Percentiles rank a stretch among this genome's conserved stretches.
phyloP scores from a whole-genome alignment of 2,113 vertebrate species.

The Protobothrops mucrosquamatus region DNA sequence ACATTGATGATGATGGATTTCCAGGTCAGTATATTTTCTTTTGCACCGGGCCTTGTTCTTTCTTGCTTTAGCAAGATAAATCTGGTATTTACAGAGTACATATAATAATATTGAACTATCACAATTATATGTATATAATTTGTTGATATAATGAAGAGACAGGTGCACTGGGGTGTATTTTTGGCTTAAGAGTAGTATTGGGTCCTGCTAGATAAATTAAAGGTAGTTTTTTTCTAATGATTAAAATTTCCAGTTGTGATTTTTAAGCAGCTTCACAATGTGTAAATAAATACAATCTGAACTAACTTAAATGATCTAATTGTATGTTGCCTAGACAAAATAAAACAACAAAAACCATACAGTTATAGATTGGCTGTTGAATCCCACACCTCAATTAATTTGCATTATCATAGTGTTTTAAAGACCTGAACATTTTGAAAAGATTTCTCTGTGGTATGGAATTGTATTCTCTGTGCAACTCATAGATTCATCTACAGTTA shows the following conservation, averaged over 20 bases:
- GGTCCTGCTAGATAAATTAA: not conserved
- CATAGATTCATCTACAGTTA: slow-evolving; percentile 10
- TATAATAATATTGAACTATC: not conserved
- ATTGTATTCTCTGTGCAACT: not conserved
- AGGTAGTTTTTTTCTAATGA: not conserved
- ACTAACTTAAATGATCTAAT: not conserved
- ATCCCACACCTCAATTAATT: not conserved
- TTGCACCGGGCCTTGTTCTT: not conserved
- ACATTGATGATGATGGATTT: slow-evolving; percentile 93
- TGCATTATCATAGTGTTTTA: not conserved
- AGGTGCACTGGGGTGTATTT: not conserved
- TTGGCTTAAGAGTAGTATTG: not conserved
- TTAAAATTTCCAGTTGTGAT: not conserved
- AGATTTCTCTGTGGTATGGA: not conserved
- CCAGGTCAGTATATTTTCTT: slow-evolving; percentile 75
- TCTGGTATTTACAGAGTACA: not conserved
- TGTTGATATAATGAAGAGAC: not conserved
- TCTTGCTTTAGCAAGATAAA: not conserved
- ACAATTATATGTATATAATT: not conserved
- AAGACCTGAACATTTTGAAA: slow-evolving; percentile 15
- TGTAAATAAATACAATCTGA: not conserved
- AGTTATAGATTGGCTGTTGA: not conserved
- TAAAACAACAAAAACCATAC: not conserved
- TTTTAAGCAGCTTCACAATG: not conserved
- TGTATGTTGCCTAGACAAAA: not conserved